Evolutionary conservation across 2,888 invertebrate species (phyloP).

Genomic region (Congeria kusceri): DNA sequence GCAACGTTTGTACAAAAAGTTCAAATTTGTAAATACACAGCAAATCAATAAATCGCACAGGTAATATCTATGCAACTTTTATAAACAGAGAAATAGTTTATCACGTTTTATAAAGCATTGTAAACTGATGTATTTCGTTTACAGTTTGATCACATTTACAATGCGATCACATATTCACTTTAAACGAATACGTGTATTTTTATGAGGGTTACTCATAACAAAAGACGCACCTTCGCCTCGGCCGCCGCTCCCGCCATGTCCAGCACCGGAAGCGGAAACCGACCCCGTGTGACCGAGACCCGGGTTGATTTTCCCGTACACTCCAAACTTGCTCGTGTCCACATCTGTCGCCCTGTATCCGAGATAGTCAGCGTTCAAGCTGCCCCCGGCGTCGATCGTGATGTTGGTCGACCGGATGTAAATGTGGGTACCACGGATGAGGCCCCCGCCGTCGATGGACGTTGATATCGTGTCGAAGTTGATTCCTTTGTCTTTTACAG

Average conservation of each 20-base stretch:
- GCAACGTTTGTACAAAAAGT: too few relatives aligned
- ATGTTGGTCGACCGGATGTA: slow-evolving; percentile 70
- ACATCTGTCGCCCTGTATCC: slow-evolving; percentile 70
- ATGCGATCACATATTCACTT: too few relatives aligned
- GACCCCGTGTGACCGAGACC: slow-evolving; percentile 64
- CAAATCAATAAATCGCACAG: too few relatives aligned
- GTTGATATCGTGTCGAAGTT: slow-evolving; percentile 60
- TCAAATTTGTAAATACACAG: too few relatives aligned
- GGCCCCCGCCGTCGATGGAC: slow-evolving; percentile 75
- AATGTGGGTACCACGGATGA: slow-evolving; percentile 70
- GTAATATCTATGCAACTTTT: too few relatives aligned
- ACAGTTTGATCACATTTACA: too few relatives aligned
- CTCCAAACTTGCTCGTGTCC: slow-evolving; percentile 20
- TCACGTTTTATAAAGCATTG: too few relatives aligned
- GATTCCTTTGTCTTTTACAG: slow-evolving; percentile 69
- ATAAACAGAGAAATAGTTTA: too few relatives aligned
- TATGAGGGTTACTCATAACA: too few relatives aligned
- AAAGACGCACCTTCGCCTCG: slow-evolving; percentile 63
- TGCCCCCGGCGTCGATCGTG: slow-evolving; percentile 72
- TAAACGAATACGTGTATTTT: too few relatives aligned
- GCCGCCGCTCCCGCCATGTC: slow-evolving; percentile 77
- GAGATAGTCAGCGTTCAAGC: slow-evolving; percentile 68
- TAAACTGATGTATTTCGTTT: too few relatives aligned
- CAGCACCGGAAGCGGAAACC: slow-evolving; percentile 68
- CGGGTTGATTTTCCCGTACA: slow-evolving; percentile 69